phyloP scores from a whole-genome alignment of 2,888 invertebrate genomes.

The Drosophila prolongata region DNA sequence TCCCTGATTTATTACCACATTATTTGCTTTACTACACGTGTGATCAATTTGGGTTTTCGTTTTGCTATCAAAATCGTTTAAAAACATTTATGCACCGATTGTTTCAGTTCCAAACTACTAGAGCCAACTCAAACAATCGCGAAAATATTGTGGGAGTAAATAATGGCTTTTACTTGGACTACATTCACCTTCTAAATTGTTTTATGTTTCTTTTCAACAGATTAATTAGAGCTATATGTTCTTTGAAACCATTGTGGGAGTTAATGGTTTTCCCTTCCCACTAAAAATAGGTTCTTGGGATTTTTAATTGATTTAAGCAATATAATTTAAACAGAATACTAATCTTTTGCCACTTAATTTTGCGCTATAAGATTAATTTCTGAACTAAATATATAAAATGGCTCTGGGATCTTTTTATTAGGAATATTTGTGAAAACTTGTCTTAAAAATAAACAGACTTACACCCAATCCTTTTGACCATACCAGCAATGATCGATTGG shows the following conservation, averaged over 20 bases:
- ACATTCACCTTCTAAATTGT: constrained; percentile 24
- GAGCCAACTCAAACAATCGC: constrained; percentile 13
- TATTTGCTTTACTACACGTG: constrained; percentile 34
- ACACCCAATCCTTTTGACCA: too few species aligned
- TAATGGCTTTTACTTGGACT: constrained; percentile 9
- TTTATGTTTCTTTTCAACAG: constrained; percentile 4
- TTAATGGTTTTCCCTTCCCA: constrained; percentile 6
- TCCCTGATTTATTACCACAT: constrained; percentile 25
- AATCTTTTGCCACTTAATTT: too few species aligned
- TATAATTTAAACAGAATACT: neutral
- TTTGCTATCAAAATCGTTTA: constrained; percentile 28
- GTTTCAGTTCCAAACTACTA: constrained; percentile 1
- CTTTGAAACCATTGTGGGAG: constrained; percentile 18
- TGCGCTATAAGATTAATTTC: too few species aligned
- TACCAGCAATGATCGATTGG: too few species aligned
- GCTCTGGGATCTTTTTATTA: too few species aligned
- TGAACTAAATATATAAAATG: too few species aligned
- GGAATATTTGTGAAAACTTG: too few species aligned
- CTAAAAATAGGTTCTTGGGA: constrained; percentile 2
- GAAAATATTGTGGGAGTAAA: constrained; percentile 15
- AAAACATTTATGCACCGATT: constrained; percentile 27
- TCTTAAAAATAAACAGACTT: too few species aligned
- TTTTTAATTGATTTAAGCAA: neutral
- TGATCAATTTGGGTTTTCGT: constrained; percentile 10
- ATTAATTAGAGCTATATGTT: constrained; percentile 18